These are phyloP conservation scores for Tridacna crocea DNA, from an alignment of 2,888 invertebrate species.

Conservation along the genomic window DNA sequence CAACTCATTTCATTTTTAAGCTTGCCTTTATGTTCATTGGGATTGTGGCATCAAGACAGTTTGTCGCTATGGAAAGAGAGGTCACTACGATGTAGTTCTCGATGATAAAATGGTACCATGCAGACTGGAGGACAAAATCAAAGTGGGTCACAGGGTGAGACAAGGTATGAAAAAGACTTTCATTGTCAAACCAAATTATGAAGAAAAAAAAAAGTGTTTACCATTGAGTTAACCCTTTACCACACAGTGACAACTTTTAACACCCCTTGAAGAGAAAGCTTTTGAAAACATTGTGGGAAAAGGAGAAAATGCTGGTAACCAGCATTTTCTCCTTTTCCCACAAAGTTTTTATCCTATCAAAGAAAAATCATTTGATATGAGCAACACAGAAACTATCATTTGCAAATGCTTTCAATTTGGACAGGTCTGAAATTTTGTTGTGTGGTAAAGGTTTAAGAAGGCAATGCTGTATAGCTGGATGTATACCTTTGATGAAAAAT, in stretches of 20 bases:
- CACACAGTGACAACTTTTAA: neutral
- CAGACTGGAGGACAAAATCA: constrained; percentile 27
- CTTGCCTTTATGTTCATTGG: constrained; percentile 37
- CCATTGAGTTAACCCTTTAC: neutral
- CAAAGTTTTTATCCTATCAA: no score
- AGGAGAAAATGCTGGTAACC: neutral
- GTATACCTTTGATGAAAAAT: no score
- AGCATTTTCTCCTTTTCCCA: no score
- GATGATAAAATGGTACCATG: constrained; percentile 11
- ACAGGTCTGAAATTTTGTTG: no score
- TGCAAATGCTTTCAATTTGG: no score
- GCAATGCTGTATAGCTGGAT: no score
- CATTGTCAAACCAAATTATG: no score
- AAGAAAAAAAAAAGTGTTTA: neutral
- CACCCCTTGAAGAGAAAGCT: no score
- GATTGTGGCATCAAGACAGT: constrained; percentile 31
- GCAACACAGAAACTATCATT: no score
- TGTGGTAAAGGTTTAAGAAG: no score
- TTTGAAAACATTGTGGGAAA: neutral
- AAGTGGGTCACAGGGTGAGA: constrained; percentile 38
- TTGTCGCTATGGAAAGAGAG: constrained; percentile 25
- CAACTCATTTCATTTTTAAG: constrained; percentile 9
- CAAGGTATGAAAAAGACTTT: constrained; percentile 44
- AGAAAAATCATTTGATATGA: no score
- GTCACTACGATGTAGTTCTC: constrained; percentile 30